Evolutionary conservation across 2,888 invertebrate genomes (phyloP).

Genomic region (Phania funesta): DNA sequence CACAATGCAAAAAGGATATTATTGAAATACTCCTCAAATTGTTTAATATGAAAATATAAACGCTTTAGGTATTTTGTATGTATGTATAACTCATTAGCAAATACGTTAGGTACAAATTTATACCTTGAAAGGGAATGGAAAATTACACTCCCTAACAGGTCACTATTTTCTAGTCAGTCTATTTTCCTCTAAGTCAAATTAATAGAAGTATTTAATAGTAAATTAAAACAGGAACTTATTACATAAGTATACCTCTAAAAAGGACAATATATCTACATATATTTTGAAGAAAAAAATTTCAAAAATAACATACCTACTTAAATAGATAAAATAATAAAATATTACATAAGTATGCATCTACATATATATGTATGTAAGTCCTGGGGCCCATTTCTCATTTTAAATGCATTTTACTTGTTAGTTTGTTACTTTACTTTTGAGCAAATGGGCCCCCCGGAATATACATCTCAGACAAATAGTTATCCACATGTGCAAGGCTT

Average conservation of each 20-base stretch:
- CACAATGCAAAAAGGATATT: constrained; percentile 36
- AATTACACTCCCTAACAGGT: too few species aligned
- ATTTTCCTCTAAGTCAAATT: constrained; percentile 22
- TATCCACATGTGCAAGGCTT: too few species aligned
- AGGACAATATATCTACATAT: constrained; percentile 63
- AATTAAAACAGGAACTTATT: constrained; percentile 1
- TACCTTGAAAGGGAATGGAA: too few species aligned
- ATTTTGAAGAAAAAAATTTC: constrained; percentile 32
- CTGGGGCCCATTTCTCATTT: too few species aligned
- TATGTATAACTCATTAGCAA: too few species aligned
- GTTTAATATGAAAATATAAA: constrained; percentile 30
- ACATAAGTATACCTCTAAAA: constrained; percentile 62
- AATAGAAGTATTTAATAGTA: neutral
- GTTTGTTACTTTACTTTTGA: too few species aligned
- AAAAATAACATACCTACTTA: constrained; percentile 18
- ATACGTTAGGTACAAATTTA: too few species aligned
- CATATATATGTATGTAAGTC: too few species aligned
- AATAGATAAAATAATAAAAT: constrained; percentile 9
- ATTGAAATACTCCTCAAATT: constrained; percentile 24
- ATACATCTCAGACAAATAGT: too few species aligned
- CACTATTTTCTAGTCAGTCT: neutral
- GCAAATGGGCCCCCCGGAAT: too few species aligned
- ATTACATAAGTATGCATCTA: constrained; percentile 28
- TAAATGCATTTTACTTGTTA: too few species aligned
- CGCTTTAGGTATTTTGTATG: constrained; percentile 63